phyloP scores from a whole-genome alignment of 2,888 invertebrate genomes.

The Capitulum mitella region DNA sequence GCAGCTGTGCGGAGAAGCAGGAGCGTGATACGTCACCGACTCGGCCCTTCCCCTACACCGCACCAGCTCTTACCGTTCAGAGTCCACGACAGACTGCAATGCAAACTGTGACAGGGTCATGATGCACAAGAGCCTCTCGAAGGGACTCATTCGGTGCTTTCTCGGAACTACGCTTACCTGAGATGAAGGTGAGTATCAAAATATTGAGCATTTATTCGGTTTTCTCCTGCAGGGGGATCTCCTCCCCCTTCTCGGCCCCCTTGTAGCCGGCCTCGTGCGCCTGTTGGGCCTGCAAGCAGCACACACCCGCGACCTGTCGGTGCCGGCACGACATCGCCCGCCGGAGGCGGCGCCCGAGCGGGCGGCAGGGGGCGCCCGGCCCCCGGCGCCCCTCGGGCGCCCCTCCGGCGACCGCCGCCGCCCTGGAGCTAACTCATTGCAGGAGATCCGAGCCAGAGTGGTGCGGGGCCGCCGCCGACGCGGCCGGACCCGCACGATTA shows the following conservation, averaged over 20 bases:
- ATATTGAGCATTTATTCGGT: constrained; percentile 23
- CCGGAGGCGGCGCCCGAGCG: neutral
- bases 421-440: neutral
- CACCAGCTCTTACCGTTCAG: too few relatives aligned
- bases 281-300: constrained; percentile 9
- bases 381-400: neutral
- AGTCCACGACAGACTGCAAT: neutral
- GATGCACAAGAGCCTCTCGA: neutral
- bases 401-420: neutral
- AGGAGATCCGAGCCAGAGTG: constrained; percentile 10
- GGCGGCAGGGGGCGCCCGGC: neutral
- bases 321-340: neutral
- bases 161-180: neutral
- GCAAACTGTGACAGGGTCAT: neutral
- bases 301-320: neutral
- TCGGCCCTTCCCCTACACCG: too few relatives aligned
- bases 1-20: too few relatives aligned
- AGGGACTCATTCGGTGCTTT: neutral
- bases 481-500: neutral
- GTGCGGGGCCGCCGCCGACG: neutral
- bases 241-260: neutral
- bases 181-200: constrained; percentile 20
- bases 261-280: neutral
- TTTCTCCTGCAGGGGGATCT: constrained; percentile 18
- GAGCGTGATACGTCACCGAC: too few relatives aligned